Base-by-base conservation (phyloP, 2,888 invertebrate species). In the Drymonia ruficornis region DNA sequence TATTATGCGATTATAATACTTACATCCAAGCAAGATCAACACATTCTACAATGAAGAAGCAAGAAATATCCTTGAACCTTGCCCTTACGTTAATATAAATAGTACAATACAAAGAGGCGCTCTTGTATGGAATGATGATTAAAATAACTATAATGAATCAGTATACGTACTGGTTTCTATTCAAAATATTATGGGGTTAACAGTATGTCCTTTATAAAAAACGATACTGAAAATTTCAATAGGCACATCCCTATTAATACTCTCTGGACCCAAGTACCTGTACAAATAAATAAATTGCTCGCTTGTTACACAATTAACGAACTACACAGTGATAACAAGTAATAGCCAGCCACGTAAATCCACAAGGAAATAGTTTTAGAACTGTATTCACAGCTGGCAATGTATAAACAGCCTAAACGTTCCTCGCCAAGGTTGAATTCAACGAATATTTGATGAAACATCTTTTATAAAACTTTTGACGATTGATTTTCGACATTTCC, bases 371-470 rank as follows among this genome's bases (percentile, higher is more conserved):
- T 59, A 51, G 58, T 59, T 61, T 63, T 31, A 50, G 52, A 53
- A 51, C 23, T 52, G 57, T 61, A 52, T 56, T 58, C 53, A 48
- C 64, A 64, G 61, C 63, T 77, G 72, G 71, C 64, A 63, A 66
- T 73, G 74, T 76, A 72, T 68, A 72, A 72, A 78, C 72, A 74
- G 61, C 65, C 59, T 67, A 70, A 64, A 61, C 51, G 55, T 63
- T 69, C 52, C 45, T 47, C 42, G 49, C 63, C 76, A 80, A 85
- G 84, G 84, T 77, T 77, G 65, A 46, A 54, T 51, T 48, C 50
- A 56, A 55, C 59, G 51, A 40, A 55, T 48, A 50, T 45, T 53
- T 55, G 49, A 53, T 47, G 53, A 63, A 71, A 65, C 54, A 59
- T 56, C 50, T 49, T n/a, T n/a, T 49, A 61, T 53, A 56, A 56